phyloP scores from a whole-genome alignment of 2,888 invertebrate genomes.

The Agrenia bidenticulata region DNA sequence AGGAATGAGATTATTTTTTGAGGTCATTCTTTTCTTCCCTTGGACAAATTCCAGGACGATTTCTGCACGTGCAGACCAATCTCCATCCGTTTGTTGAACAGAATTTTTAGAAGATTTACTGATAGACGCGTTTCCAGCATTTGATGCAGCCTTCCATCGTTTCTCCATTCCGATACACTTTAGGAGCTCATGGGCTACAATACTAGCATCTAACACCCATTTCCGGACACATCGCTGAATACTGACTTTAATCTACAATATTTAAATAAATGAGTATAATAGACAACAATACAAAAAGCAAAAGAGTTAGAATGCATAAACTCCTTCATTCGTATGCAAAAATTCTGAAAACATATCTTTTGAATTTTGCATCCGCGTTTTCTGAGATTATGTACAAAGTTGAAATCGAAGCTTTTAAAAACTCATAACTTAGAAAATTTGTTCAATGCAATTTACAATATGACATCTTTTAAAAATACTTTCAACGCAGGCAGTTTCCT shows the following conservation, averaged over 20 bases:
- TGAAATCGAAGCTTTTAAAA: too few species aligned
- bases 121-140: neutral
- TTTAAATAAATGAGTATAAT: slow-evolving; percentile 2
- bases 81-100: slow-evolving; percentile 55
- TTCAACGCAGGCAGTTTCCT: too few species aligned
- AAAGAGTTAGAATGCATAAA: too few species aligned
- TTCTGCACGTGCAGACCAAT: slow-evolving; percentile 74
- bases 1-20: slow-evolving; percentile 69
- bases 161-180: slow-evolving; percentile 46
- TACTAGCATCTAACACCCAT: slow-evolving; percentile 61
- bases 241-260: slow-evolving; percentile 46
- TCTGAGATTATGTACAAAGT: too few species aligned
- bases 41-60: slow-evolving; percentile 81
- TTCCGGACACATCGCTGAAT: slow-evolving; percentile 51
- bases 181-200: slow-evolving; percentile 57
- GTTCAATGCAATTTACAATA: too few species aligned
- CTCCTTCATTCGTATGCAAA: too few species aligned
- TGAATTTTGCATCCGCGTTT: too few species aligned
- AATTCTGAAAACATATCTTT: too few species aligned
- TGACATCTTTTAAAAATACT: too few species aligned
- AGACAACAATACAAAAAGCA: neutral
- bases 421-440: too few species aligned
- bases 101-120: neutral
- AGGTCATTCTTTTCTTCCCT: slow-evolving; percentile 74
- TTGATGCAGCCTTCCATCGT: neutral